phyloP scores from a whole-genome alignment of 2,113 vertebrate genomes.

The Phylloscopus whistleri region DNA sequence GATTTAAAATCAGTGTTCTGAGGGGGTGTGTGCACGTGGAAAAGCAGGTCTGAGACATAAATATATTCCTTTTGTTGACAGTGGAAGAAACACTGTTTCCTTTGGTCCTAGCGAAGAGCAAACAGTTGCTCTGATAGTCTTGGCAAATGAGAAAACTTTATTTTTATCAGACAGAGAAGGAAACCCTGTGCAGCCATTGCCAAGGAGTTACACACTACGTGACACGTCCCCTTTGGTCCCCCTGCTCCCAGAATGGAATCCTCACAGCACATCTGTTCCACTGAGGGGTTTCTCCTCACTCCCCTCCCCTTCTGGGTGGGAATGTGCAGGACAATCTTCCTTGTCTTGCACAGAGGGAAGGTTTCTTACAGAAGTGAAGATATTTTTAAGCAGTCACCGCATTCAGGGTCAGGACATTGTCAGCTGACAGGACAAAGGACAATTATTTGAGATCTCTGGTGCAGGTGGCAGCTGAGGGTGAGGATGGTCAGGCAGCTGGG shows the following conservation, averaged over 20 bases:
- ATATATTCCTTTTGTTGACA: constrained; percentile 54
- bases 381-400: background rate
- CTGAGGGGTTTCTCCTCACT: accelerated
- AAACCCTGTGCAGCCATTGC: background rate
- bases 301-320: background rate
- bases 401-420: accelerated
- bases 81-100: constrained; percentile 56
- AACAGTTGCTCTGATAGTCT: constrained; percentile 25
- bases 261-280: background rate
- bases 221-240: background rate
- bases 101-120: constrained; percentile 22
- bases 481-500: background rate
- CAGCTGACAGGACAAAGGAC: no score
- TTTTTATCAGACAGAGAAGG: constrained; percentile 2
- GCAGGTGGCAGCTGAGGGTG: background rate
- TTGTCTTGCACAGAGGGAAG: background rate
- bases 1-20: constrained; percentile 8
- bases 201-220: background rate
- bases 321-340: background rate
- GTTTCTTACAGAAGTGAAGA: background rate
- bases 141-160: constrained; percentile 19
- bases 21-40: constrained; percentile 8
- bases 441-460: background rate
- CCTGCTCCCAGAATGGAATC: background rate
- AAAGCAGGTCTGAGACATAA: constrained; percentile 24